Evolutionary conservation across 2,113 vertebrate species (phyloP).

Genomic region (Panurus biarmicus): DNA sequence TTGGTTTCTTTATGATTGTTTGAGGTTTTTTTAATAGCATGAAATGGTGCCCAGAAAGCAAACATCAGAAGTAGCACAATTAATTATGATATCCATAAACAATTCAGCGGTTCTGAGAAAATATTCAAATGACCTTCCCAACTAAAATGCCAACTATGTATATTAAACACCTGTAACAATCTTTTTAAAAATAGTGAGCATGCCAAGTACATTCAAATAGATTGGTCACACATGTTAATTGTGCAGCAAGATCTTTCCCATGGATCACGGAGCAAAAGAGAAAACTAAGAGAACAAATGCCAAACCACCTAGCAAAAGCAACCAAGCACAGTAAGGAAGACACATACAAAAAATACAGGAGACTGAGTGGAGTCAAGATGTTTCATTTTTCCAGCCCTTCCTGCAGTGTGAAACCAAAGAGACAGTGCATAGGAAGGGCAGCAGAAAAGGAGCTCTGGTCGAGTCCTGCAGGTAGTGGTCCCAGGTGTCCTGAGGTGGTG

Average conservation of each 20-base stretch:
- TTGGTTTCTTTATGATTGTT: background rate
- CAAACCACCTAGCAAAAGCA: background rate
- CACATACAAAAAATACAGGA: background rate
- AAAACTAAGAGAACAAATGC: background rate
- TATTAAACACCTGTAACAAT: background rate
- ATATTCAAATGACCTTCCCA: constrained; percentile 16
- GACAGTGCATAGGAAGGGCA: too few species aligned
- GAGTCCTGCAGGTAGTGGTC: background rate
- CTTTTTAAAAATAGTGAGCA: background rate
- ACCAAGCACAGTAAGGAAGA: background rate
- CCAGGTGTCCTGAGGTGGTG: background rate
- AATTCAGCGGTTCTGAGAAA: constrained; percentile 14
- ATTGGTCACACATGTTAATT: background rate
- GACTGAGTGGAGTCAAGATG: background rate
- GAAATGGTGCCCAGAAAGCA: background rate
- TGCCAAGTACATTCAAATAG: background rate
- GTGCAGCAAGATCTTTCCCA: background rate
- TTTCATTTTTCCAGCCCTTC: background rate
- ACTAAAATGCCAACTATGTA: background rate
- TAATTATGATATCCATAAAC: constrained; percentile 27
- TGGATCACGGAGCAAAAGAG: background rate
- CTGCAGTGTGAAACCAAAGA: background rate
- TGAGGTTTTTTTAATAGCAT: background rate
- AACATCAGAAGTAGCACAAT: constrained; percentile 10
- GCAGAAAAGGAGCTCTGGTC: background rate